Base-by-base conservation (phyloP, 2,797 vertebrate species). In the Mormyrus proboscirostris region DNA sequence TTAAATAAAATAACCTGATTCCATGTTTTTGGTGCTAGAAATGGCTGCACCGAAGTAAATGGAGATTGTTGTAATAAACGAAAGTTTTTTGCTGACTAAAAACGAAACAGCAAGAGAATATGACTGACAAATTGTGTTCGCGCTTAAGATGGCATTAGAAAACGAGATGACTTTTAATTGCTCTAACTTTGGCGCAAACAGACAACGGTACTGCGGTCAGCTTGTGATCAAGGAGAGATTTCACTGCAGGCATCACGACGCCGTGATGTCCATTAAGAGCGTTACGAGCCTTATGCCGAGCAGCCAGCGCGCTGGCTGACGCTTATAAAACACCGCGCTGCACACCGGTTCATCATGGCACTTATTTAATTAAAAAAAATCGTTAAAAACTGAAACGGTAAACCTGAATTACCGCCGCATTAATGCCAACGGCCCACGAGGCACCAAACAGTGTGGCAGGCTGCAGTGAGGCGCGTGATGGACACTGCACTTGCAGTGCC, bases 401-500 rank as follows among this genome's bases (percentile, higher is more conserved):
- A 89, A 87, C 90, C 88, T 89, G 91, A 92, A 94, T 94, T 92
- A 92, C 90, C 73, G 73, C 87, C 89, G 82, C 91, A 92, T 90
- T 92, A 90, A 87, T 50, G 51, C 19, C 44, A 16, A 88, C 55
- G 25, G 9, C 16, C 10, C 59, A 33, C 62, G 47, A 91, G 90
- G 92, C 89, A 92, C 92, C 91, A 91, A 93, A 93, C 92, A 93
- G 87, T 92, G 91, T 90, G 87, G 89, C 90, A 91, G 90, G 90
- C 92, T 92, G 92, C 90, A 91, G 93, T 90, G 88, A 88, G 93
- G 93, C 90, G 51, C 92, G 89, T 93, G 93, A 94, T 93, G 92
- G 92, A 88, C 85, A 62, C 87, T 57, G 55, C 22, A 44, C 73
- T 51, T 83, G 41, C 73, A 88, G n/a, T 90, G 14, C 79, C 53